Conservation (phyloP, 2,888 invertebrate genomes). For the Dynastes hyllus region DNA sequence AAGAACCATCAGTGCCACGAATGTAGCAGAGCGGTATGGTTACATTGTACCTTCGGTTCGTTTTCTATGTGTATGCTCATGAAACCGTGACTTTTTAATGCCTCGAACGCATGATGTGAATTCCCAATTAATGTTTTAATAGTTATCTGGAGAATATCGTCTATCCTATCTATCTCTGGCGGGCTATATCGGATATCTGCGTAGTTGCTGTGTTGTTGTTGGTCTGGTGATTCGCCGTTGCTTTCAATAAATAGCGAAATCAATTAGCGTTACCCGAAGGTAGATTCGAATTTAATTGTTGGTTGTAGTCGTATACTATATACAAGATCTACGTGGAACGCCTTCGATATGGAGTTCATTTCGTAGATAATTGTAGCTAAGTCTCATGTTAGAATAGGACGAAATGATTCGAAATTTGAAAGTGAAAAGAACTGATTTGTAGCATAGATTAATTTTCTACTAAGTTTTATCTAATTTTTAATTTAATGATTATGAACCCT, state of each 20-base stretch:
- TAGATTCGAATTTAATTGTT: slow-evolving; percentile 1
- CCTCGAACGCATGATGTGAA: slow-evolving; percentile 59
- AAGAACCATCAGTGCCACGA: neutral
- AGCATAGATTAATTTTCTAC: too few relatives aligned
- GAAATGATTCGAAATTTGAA: too few relatives aligned
- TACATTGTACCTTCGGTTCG: neutral
- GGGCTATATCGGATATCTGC: too few relatives aligned
- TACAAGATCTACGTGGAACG: too few relatives aligned
- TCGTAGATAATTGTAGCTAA: too few relatives aligned
- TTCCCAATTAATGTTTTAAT: slow-evolving; percentile 63
- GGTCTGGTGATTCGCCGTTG: neutral
- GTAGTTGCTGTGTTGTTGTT: slow-evolving; percentile 24
- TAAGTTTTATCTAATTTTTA: too few relatives aligned
- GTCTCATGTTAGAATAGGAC: too few relatives aligned
- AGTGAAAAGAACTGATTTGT: too few relatives aligned
- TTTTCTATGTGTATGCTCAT: slow-evolving; percentile 54
- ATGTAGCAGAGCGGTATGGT: neutral
- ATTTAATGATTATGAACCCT: too few relatives aligned
- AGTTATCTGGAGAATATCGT: slow-evolving; percentile 56
- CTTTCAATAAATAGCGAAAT: slow-evolving; percentile 9
- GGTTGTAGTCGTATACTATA: neutral
- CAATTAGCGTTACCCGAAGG: slow-evolving; percentile 6
- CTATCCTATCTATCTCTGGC: slow-evolving; percentile 40
- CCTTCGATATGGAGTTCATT: neutral
- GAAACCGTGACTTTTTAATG: slow-evolving; percentile 65